phyloP scores from a whole-genome alignment of 2,113 vertebrate species.

The Saguinus midas region DNA sequence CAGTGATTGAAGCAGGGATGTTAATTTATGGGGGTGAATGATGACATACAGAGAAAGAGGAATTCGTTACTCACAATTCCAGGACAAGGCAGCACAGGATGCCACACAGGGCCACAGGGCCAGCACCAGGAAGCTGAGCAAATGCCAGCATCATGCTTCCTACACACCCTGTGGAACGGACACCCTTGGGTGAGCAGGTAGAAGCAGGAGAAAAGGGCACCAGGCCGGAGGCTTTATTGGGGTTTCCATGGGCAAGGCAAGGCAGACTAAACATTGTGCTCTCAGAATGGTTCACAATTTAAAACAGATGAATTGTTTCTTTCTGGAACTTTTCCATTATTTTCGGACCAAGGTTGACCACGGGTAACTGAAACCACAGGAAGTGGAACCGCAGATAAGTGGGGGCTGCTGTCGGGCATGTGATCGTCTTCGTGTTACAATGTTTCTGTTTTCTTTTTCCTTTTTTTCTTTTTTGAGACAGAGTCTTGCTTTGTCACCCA shows the following conservation, averaged over 20 bases:
- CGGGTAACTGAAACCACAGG: neutral
- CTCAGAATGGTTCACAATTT: neutral
- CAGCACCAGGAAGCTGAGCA: neutral
- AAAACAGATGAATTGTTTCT: neutral
- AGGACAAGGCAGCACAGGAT: fast-evolving
- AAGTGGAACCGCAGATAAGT: neutral
- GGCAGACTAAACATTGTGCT: neutral
- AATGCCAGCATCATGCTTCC: too few relatives aligned
- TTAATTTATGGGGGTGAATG: neutral
- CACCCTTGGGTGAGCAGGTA: neutral
- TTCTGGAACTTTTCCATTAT: neutral
- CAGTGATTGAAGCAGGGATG: neutral
- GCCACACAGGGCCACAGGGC: neutral
- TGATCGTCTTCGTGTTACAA: neutral
- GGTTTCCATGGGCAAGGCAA: neutral
- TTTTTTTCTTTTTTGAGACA: too few relatives aligned
- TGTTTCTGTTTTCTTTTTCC: neutral
- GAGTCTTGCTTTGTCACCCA: too few relatives aligned
- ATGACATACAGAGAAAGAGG: neutral
- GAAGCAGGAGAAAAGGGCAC: neutral
- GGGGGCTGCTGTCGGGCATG: neutral
- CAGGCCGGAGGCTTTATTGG: neutral
- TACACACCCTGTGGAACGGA: too few relatives aligned
- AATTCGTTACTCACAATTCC: neutral
- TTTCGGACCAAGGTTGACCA: neutral